Conservation (phyloP, 2,888 invertebrate species). For the Branchellion lobata region DNA sequence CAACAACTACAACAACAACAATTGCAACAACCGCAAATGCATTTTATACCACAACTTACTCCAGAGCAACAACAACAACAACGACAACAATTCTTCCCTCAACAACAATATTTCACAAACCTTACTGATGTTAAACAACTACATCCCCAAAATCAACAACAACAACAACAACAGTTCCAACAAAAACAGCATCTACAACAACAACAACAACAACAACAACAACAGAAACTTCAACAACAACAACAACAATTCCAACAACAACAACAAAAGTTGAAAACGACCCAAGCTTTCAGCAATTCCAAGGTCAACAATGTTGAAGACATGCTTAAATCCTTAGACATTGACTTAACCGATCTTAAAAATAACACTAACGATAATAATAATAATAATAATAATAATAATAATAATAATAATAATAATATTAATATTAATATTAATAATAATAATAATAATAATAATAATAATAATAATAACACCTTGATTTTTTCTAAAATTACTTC, state of each 20-base stretch:
- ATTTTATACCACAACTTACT: neutral
- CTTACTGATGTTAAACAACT: neutral
- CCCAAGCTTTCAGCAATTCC: neutral
- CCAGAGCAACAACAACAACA: neutral
- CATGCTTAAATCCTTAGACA: neutral
- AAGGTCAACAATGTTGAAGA: neutral
- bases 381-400: constrained; percentile 13
- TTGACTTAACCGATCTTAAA: neutral
- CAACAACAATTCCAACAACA: neutral
- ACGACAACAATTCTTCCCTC: neutral
- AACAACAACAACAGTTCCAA: neutral
- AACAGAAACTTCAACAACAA: neutral
- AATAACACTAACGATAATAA: neutral
- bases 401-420: constrained; percentile 27
- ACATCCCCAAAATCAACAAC: neutral
- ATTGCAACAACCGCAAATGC: neutral
- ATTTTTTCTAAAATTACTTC: neutral
- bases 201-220: neutral
- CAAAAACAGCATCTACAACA: neutral
- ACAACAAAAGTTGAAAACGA: constrained; percentile 8
- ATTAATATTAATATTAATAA: constrained; percentile 26
- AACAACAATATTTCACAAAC: neutral
- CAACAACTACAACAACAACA: neutral
- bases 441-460: neutral
- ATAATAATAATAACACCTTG: neutral